phyloP scores from a whole-genome alignment of 2,113 vertebrate species.

The Sylvia atricapilla region DNA sequence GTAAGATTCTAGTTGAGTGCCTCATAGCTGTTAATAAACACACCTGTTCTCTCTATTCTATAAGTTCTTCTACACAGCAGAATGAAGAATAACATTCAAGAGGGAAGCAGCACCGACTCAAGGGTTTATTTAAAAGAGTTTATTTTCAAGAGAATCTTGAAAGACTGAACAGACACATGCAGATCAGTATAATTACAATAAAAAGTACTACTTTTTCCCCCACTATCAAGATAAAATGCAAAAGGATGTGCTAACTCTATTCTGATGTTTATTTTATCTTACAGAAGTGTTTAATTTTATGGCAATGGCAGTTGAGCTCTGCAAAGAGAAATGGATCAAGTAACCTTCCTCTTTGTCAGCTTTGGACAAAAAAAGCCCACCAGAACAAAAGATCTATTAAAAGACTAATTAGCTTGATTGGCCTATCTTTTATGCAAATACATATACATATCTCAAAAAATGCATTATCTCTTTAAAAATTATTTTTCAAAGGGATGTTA shows the following conservation, averaged over 20 bases:
- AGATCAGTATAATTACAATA: not conserved
- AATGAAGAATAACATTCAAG: not conserved
- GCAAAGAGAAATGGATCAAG: not conserved
- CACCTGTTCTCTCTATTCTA: not conserved
- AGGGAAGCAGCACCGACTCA: not conserved
- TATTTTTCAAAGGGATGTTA: not conserved
- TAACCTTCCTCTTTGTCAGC: not conserved
- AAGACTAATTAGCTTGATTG: not conserved
- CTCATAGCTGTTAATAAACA: not conserved
- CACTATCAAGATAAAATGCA: not conserved
- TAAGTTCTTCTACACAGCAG: not conserved
- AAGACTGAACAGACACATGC: not conserved
- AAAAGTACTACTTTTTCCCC: not conserved
- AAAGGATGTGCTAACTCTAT: not conserved
- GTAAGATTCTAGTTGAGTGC: not conserved
- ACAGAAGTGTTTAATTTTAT: not conserved
- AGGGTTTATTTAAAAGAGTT: not conserved
- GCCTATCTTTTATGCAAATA: not conserved
- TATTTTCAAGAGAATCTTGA: not conserved
- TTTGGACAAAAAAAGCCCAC: not conserved
- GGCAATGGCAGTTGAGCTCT: not conserved
- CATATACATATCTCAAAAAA: not conserved
- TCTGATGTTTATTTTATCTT: not conserved
- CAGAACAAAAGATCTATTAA: not conserved
- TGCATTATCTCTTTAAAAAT: not conserved